A percentile compares a stretch with the other conserved stretches of the same genome.
Evolutionary conservation across 2,113 vertebrate genomes (phyloP).

Genomic region (Varanus komodoensis): DNA sequence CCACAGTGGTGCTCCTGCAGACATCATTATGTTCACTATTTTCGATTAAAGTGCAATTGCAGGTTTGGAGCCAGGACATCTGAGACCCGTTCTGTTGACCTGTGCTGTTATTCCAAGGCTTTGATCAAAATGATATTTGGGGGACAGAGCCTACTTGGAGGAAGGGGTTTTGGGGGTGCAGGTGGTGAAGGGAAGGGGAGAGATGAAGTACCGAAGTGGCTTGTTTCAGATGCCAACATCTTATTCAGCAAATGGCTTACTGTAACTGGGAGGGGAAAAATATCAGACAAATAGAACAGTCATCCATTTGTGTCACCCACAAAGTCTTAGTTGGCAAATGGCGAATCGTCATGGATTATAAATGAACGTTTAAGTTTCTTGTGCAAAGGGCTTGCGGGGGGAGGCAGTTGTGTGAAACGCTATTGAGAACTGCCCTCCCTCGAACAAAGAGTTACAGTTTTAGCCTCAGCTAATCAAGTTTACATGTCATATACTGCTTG

Average conservation of each 20-base stretch:
- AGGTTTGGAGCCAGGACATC: neutral
- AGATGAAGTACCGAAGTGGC: neutral
- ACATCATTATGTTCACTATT: neutral
- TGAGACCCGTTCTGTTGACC: neutral
- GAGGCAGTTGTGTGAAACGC: neutral
- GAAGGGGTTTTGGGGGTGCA: neutral
- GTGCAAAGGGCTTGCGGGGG: too few species aligned
- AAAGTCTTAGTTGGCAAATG: neutral
- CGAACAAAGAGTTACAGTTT: neutral
- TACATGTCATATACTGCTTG: neutral
- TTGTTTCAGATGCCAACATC: neutral
- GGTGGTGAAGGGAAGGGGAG: too few species aligned
- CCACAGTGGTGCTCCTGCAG: neutral
- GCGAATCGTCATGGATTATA: neutral
- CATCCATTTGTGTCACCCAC: neutral
- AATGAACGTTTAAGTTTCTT: neutral
- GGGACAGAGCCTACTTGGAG: neutral
- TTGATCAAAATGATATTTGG: neutral
- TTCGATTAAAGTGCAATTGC: neutral
- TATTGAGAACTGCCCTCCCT: neutral
- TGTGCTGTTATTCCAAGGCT: neutral
- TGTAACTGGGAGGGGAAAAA: too few species aligned
- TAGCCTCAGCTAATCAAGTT: neutral
- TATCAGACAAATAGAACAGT: neutral
- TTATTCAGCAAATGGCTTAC: neutral